phyloP scores from a whole-genome alignment of 2,113 vertebrate genomes.

The Halichoeres trimaculatus region DNA sequence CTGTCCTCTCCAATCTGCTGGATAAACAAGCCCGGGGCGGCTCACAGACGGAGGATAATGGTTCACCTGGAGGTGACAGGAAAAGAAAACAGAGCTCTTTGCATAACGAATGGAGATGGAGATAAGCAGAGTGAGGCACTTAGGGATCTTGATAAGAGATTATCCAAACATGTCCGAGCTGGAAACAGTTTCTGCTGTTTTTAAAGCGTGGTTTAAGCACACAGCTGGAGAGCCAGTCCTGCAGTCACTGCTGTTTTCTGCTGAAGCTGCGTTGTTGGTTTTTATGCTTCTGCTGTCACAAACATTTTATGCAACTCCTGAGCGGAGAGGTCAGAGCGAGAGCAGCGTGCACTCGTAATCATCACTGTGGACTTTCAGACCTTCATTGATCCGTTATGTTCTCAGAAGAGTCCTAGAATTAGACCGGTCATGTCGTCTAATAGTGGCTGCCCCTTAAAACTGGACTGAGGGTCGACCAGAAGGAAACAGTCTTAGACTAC shows the following conservation, averaged over 20 bases:
- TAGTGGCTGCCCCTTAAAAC: too few relatives aligned
- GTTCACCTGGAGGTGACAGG: conserved; percentile 81
- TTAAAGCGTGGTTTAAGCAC: conserved; percentile 3
- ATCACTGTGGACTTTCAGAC: conserved; percentile 32
- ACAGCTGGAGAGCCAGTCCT: conserved; percentile 14
- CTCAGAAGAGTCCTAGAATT: background rate
- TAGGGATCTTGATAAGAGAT: conserved; percentile 73
- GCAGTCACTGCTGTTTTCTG: conserved; percentile 1
- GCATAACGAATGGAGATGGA: conserved; percentile 73
- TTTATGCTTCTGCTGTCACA: conserved; percentile 8
- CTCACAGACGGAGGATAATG: conserved; percentile 74
- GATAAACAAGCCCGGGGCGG: conserved; percentile 75
- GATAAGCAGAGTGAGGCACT: conserved; percentile 74
- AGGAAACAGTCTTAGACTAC: too few relatives aligned
- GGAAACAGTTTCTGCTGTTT: conserved; percentile 51
- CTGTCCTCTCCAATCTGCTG: conserved; percentile 63
- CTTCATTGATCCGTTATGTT: conserved; percentile 19
- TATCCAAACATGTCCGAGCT: conserved; percentile 68
- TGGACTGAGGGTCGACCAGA: too few relatives aligned
- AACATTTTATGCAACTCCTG: conserved; percentile 9
- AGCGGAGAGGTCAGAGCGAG: conserved; percentile 16
- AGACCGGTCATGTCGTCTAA: too few relatives aligned
- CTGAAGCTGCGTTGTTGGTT: conserved; percentile 19
- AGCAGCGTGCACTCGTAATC: conserved; percentile 40
- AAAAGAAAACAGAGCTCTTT: conserved; percentile 80